phyloP scores from a whole-genome alignment of 2,113 vertebrate genomes.

The Sigmodon hispidus region DNA sequence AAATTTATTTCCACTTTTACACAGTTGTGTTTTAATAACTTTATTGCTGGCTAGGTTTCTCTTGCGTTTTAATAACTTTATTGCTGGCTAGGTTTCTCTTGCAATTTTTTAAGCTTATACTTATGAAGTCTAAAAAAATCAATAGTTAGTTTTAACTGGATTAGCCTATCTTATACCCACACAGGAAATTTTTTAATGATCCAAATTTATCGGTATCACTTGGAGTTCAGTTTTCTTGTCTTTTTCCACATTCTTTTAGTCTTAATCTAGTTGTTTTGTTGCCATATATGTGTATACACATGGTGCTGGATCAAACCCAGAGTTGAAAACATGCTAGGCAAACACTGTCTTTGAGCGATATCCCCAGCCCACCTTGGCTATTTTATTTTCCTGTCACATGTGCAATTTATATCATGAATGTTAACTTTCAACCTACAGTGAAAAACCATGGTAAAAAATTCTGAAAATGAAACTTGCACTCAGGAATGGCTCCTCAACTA shows the following conservation, averaged over 20 bases:
- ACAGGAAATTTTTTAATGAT: neutral
- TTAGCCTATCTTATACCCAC: neutral
- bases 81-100: neutral
- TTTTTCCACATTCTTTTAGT: neutral
- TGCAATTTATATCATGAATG: constrained; percentile 38
- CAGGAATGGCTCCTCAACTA: constrained; percentile 32
- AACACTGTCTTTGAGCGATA: neutral
- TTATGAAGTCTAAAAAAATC: constrained; percentile 16
- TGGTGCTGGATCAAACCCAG: neutral
- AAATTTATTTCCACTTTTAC: constrained; percentile 6
- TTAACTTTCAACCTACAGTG: constrained; percentile 45
- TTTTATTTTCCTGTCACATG: neutral
- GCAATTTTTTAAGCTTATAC: neutral
- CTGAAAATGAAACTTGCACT: constrained; percentile 56
- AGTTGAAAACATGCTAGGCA: neutral
- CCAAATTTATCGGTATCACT: neutral
- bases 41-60: neutral
- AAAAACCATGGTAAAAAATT: constrained; percentile 10
- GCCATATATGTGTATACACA: neutral
- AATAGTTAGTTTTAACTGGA: neutral
- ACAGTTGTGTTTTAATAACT: constrained; percentile 6
- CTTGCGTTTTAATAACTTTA: neutral
- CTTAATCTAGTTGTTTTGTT: neutral
- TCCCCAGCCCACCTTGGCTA: neutral
- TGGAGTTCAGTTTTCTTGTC: neutral